Base-by-base conservation (phyloP, 2,797 vertebrate genomes). In the Eulemur mongoz region DNA sequence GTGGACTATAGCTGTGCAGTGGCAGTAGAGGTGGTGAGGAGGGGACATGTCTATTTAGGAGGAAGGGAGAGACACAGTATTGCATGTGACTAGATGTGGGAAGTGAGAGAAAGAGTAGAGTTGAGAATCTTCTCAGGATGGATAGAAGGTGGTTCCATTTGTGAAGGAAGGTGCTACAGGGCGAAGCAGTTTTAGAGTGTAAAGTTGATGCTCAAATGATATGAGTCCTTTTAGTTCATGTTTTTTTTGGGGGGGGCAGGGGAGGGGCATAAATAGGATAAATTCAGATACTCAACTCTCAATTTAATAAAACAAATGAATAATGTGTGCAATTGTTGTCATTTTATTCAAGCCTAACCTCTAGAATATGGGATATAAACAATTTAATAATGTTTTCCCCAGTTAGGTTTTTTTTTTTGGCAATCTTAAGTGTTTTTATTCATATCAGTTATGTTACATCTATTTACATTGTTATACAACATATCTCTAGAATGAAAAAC, bases 301-400 rank as follows among this genome's bases (percentile, higher is more conserved):
- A 80, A 38, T 63, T 75, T 95, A 63, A 80, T 73, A 54, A 87
- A 89, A 35, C 50, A 83, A 25, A 30, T 82, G 23, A 59, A 59
- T 75, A 59, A 50, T 61, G 48, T 50, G 22, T 83, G 10, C 25
- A 85, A 20, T 89, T 54, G 43, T 63, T 78, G 35, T 80, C 61
- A 83, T 94, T 92, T 94, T 83, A 79, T 45, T 75, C 38, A 89
- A 65, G 50, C 13, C 27, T 79, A 23, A 65, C 79, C 82, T 91
- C 73, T 79, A 89, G 63, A 67, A 79, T 45, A 38, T 82, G n/a
- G 73, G 48, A 25, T 32, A 65, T n/a, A 27, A 79, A 79, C 48
- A 85, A 13, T 38, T 93, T 72, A 86, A 43, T n/a, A 94, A 11
- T 69, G 25, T 89, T 92, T 45, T 80, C 35, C 30, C 35, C 45